These are phyloP conservation scores for Glaucopsyche alexis DNA, from an alignment of 2,888 invertebrate genomes.

Conservation along the genomic window DNA sequence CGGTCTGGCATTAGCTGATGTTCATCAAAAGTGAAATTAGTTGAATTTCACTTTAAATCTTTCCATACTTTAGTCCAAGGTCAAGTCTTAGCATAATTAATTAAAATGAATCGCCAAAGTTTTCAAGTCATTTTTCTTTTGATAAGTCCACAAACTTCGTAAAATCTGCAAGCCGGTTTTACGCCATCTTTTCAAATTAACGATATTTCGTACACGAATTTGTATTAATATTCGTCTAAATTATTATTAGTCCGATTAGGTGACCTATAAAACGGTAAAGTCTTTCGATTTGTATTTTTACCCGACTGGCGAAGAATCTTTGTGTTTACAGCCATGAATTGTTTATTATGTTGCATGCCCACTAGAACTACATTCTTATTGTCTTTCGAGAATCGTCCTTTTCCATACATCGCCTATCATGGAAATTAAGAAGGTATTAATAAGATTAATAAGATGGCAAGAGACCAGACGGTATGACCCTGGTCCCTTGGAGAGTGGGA, in stretches of 20 bases:
- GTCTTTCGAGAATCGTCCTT: no score
- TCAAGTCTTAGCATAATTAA: background rate
- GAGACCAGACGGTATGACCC: no score
- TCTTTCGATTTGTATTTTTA: no score
- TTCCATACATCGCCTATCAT: no score
- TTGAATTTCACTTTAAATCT: background rate
- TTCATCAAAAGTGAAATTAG: background rate
- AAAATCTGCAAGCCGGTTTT: background rate
- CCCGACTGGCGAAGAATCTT: no score
- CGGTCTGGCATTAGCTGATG: no score
- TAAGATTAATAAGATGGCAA: no score
- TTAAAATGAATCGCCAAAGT: conserved; percentile 8
- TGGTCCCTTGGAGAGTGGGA: no score
- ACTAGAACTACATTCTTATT: no score
- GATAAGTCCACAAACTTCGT: background rate
- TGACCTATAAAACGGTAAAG: conserved; percentile 6
- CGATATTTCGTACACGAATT: background rate
- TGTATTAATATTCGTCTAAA: background rate
- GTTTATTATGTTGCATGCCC: no score
- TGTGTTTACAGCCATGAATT: no score
- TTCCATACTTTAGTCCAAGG: background rate
- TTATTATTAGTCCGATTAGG: background rate
- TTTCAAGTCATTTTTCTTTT: background rate
- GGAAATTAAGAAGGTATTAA: no score
- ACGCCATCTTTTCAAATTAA: background rate